phyloP scores from a whole-genome alignment of 30 jellyfish, hydroid and myxozoan species.

The Aurelia aurita complex sp. Pacific region DNA sequence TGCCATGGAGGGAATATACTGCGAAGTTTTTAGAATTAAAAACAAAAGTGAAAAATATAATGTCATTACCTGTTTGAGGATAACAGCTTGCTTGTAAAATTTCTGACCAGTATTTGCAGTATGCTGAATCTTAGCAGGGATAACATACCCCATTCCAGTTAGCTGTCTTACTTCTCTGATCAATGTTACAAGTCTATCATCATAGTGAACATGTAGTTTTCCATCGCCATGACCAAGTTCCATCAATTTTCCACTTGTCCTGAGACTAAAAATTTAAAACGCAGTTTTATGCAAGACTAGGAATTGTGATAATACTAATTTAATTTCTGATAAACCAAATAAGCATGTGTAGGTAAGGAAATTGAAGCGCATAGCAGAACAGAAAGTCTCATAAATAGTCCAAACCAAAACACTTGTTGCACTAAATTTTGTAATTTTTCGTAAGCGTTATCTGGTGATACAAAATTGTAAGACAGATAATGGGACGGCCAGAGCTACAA shows the following conservation, averaged over 20 bases:
- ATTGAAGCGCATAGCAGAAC: too few species aligned
- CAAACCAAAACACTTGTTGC: too few species aligned
- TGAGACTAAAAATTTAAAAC: constrained; percentile 38
- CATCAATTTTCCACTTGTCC: constrained; percentile 89
- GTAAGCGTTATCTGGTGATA: too few species aligned
- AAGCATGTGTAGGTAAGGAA: too few species aligned
- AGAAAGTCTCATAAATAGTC: too few species aligned
- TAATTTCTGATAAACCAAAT: too few species aligned
- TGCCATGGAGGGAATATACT: too few species aligned
- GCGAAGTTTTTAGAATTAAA: too few species aligned
- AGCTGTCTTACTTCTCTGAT: constrained; percentile 95
- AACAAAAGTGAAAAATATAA: background rate
- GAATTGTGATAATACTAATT: too few species aligned
- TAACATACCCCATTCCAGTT: constrained; percentile 83
- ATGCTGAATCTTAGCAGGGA: constrained; percentile 84
- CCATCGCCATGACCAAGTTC: constrained; percentile 95
- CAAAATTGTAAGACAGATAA: too few species aligned
- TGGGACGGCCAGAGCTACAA: too few species aligned
- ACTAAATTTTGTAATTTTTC: too few species aligned
- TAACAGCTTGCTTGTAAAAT: constrained; percentile 90
- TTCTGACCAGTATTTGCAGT: constrained; percentile 78
- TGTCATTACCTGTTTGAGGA: constrained; percentile 75
- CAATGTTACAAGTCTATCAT: constrained; percentile 81
- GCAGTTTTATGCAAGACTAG: background rate
- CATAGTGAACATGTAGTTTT: constrained; percentile 87